A percentile compares a stretch with the other conserved stretches of the same genome.
phyloP scores from a whole-genome alignment of 1,140 invertebrate genomes.

The Cotesia glomerata region DNA sequence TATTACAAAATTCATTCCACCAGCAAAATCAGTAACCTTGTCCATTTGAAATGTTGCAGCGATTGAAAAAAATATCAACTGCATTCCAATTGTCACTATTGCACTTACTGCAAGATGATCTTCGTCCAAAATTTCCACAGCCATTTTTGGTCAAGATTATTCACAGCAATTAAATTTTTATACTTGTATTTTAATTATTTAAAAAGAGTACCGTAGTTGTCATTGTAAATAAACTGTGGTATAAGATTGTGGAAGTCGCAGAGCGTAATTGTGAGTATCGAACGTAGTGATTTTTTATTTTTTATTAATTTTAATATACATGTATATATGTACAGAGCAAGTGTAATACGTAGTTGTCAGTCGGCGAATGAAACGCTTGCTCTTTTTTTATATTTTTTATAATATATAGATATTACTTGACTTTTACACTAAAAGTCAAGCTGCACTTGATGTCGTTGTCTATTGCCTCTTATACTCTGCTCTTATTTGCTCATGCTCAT shows the following conservation, averaged over 20 bases:
- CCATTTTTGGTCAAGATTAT: conserved; percentile 57
- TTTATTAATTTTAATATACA: no score
- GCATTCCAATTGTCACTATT: conserved; percentile 85
- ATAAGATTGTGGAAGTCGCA: neutral
- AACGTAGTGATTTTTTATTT: no score
- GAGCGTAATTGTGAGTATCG: no score
- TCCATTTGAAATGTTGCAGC: conserved; percentile 86
- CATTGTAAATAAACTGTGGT: neutral
- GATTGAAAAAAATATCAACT: conserved; percentile 85
- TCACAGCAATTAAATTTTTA: neutral
- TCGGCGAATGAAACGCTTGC: no score
- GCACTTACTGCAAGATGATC: conserved; percentile 88
- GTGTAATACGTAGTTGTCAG: no score
- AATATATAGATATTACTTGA: no score
- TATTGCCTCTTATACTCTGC: no score
- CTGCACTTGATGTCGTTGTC: no score
- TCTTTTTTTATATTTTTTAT: no score
- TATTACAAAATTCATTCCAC: conserved; percentile 89
- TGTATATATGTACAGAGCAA: no score
- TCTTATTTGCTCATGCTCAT: no score
- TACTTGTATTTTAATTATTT: neutral
- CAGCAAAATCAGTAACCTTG: conserved; percentile 91
- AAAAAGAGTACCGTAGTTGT: neutral
- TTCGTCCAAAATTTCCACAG: conserved; percentile 77
- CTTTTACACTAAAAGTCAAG: no score